Percentiles rank a stretch among this genome's conserved stretches.
Evolutionary conservation across 2,888 invertebrate genomes (phyloP).

Genomic region (Machimus rusticus): DNA sequence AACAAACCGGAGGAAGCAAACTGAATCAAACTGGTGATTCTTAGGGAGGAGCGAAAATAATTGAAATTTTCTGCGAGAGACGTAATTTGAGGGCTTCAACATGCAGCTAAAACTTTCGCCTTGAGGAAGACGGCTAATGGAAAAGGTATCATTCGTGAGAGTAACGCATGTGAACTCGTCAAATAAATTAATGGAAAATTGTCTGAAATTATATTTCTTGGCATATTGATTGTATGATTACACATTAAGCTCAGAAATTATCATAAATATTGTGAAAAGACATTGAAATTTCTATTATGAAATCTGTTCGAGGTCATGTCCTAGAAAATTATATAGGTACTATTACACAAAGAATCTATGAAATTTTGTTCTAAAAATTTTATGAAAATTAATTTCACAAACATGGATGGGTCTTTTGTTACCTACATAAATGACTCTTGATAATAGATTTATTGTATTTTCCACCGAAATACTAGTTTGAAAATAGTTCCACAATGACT

Average conservation of each 20-base stretch:
- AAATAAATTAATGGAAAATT: background rate
- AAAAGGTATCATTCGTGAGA: background rate
- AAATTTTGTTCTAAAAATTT: background rate
- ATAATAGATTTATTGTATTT: too few species aligned
- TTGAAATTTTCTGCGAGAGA: background rate
- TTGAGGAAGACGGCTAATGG: background rate
- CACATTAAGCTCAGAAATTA: background rate
- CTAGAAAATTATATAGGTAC: background rate
- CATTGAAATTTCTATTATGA: background rate
- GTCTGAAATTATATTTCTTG: background rate
- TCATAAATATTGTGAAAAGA: background rate
- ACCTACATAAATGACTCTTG: too few species aligned
- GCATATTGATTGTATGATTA: background rate
- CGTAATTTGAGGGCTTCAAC: background rate
- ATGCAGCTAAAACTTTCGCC: background rate
- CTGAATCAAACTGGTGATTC: background rate
- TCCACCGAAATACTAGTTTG: too few species aligned
- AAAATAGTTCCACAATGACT: too few species aligned
- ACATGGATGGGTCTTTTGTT: too few species aligned
- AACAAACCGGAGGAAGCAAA: background rate
- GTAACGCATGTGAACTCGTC: background rate
- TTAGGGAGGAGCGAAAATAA: background rate
- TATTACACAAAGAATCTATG: background rate
- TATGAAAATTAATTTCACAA: background rate
- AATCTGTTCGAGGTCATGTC: background rate